Evolutionary conservation across 92 coral and sea anemone genomes (phyloP).

Genomic region (Palythoa caribaeorum): DNA sequence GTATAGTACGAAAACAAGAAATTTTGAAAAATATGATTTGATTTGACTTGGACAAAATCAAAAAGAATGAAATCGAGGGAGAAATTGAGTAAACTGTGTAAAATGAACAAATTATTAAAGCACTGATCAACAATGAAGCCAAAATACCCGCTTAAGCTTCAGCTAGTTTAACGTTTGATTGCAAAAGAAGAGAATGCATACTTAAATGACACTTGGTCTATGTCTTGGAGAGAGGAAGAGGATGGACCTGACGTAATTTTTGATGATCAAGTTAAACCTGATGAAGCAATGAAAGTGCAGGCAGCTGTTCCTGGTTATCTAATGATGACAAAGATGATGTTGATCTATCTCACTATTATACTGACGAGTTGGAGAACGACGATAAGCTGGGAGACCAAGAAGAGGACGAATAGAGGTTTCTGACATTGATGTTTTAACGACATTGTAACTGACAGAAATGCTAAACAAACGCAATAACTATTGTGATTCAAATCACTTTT

Average conservation of each 20-base stretch:
- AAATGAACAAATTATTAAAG: no score
- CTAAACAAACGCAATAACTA: neutral
- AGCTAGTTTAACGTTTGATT: neutral
- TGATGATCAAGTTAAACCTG: conserved; percentile 22
- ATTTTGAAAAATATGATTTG: neutral
- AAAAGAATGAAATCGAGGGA: no score
- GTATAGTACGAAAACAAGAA: neutral
- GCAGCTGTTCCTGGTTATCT: neutral
- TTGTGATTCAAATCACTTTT: neutral
- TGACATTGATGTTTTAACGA: neutral
- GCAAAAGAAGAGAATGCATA: neutral
- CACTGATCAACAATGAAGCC: no score
- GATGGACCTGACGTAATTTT: conserved; percentile 38
- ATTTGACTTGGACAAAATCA: no score
- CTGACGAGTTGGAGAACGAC: neutral
- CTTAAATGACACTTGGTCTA: conserved; percentile 13
- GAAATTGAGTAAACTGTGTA: no score
- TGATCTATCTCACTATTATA: neutral
- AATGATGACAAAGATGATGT: neutral
- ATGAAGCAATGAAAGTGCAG: conserved; percentile 5
- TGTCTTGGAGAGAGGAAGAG: conserved; percentile 30
- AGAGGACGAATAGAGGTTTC: neutral
- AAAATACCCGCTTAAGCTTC: no score
- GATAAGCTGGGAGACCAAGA: neutral
- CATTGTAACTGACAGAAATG: neutral